Conservation (phyloP, 2,797 vertebrate genomes). For the Periophthalmus magnuspinnatus region DNA sequence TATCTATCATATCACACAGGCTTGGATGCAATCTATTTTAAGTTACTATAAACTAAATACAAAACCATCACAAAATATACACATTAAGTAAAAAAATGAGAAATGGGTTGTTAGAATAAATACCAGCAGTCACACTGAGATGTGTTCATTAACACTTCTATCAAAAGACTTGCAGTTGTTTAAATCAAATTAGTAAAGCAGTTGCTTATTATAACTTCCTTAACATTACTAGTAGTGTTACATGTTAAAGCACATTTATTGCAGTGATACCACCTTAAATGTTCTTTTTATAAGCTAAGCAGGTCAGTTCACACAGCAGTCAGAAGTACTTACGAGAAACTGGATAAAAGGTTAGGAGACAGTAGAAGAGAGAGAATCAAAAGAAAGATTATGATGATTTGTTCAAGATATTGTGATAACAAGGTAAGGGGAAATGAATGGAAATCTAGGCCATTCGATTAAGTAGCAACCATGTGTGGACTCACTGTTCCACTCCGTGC, state of each 20-base stretch:
- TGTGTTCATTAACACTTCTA: constrained; percentile 31
- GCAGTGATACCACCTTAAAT: background rate
- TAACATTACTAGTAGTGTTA: background rate
- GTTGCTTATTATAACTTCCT: background rate
- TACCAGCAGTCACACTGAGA: constrained; percentile 20
- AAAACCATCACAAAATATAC: background rate
- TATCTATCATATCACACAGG: background rate
- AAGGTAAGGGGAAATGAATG: background rate
- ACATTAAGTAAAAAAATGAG: background rate
- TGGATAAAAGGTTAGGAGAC: constrained; percentile 69
- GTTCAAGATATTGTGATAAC: constrained; percentile 4
- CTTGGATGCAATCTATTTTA: no score
- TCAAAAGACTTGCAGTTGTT: constrained; percentile 9
- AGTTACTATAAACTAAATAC: background rate
- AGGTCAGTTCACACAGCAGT: constrained; percentile 39
- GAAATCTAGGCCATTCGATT: background rate
- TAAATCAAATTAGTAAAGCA: constrained; percentile 16
- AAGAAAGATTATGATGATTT: constrained; percentile 40
- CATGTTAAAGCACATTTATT: background rate
- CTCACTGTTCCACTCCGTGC: constrained; percentile 94
- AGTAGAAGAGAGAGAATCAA: constrained; percentile 59
- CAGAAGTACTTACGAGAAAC: constrained; percentile 80
- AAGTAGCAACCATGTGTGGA: constrained; percentile 19
- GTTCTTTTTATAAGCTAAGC: background rate
- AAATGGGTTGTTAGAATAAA: constrained; percentile 9